These are phyloP conservation scores for Nymphalis polychloros DNA, from an alignment of 2,888 invertebrate genomes.

Conservation along the genomic window DNA sequence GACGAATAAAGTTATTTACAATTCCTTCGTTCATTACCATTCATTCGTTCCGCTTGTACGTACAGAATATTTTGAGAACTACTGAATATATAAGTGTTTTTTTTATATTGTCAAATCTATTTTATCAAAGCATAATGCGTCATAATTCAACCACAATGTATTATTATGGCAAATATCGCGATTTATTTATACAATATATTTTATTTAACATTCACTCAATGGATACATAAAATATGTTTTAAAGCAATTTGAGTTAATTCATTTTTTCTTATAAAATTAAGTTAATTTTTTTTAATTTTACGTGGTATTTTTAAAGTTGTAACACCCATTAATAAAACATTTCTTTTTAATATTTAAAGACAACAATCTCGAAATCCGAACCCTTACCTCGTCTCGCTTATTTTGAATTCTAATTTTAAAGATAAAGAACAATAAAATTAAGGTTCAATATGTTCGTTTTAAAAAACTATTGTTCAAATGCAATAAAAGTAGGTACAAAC, in stretches of 20 bases:
- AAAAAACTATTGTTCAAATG: slow-evolving; percentile 32
- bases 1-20: slow-evolving; percentile 17
- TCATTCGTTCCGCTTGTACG: slow-evolving; percentile 16
- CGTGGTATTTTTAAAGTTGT: too few species aligned
- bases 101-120: slow-evolving; percentile 1
- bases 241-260: too few species aligned
- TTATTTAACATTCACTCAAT: too few species aligned
- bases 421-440: slow-evolving; percentile 7
- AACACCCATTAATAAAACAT: too few species aligned
- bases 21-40: slow-evolving; percentile 13
- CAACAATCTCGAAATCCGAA: too few species aligned
- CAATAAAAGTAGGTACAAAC: slow-evolving; percentile 43
- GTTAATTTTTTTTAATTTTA: too few species aligned
- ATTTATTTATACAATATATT: too few species aligned
- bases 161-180: background rate
- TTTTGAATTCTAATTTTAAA: slow-evolving; percentile 1
- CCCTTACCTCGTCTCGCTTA: background rate
- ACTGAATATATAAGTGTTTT: slow-evolving; percentile 24
- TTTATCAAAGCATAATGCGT: background rate
- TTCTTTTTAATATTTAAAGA: too few species aligned
- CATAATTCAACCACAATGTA: background rate
- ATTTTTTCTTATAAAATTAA: too few species aligned
- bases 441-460: slow-evolving; percentile 8
- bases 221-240: too few species aligned
- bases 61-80: slow-evolving; percentile 22